Percentiles rank a stretch among this genome's conserved stretches.
phyloP scores from a whole-genome alignment of 2,113 vertebrate genomes.

The Bungarus multicinctus region DNA sequence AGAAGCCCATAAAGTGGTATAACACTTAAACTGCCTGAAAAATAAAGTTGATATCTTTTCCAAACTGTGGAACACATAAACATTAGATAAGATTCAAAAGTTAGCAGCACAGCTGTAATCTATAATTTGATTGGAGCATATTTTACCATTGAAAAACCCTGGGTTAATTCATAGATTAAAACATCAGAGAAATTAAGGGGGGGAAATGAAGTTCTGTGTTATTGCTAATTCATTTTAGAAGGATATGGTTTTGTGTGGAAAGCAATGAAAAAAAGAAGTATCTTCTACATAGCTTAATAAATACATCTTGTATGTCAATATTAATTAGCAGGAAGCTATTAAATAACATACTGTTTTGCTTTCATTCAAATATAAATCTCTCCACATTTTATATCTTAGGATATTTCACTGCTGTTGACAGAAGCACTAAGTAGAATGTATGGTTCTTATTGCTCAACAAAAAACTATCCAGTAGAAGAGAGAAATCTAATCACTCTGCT shows the following conservation, averaged over 20 bases:
- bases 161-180: slow-evolving; percentile 29
- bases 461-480: not conserved
- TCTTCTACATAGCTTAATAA: slow-evolving; percentile 40
- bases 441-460: slow-evolving; percentile 2
- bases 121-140: not conserved
- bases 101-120: not conserved
- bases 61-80: not conserved
- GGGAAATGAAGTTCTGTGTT: not conserved
- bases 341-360: slow-evolving; percentile 34
- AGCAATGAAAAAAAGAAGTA: slow-evolving; percentile 42
- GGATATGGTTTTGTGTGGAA: slow-evolving; percentile 28
- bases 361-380: slow-evolving; percentile 62
- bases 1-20: not conserved
- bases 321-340: slow-evolving; percentile 40
- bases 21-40: not conserved
- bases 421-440: slow-evolving; percentile 47
- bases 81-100: not conserved
- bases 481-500: not conserved
- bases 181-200: slow-evolving; percentile 22
- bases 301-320: slow-evolving; percentile 41
- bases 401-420: slow-evolving; percentile 47
- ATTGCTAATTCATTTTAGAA: slow-evolving; percentile 26
- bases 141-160: not conserved
- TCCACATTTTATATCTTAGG: slow-evolving; percentile 37
- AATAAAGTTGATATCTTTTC: not conserved